phyloP scores from a whole-genome alignment of 2,113 vertebrate species.

The Martes martes region DNA sequence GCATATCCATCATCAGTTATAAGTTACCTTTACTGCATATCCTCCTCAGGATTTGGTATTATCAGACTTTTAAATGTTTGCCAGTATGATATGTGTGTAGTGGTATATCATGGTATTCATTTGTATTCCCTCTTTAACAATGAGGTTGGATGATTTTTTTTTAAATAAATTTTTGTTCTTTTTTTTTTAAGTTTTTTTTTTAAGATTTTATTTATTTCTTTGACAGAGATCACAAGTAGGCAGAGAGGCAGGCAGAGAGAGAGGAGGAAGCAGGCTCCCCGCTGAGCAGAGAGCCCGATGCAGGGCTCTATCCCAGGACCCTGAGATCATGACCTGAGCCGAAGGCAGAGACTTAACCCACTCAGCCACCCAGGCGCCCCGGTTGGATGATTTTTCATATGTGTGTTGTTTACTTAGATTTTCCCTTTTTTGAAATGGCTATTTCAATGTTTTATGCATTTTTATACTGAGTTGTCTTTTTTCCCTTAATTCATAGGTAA shows the following conservation, averaged over 20 bases:
- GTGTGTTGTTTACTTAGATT: not conserved
- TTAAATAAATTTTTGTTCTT: too few relatives aligned
- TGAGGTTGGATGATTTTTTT: not conserved
- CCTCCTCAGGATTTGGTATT: not conserved
- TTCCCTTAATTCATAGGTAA: not conserved
- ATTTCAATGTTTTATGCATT: not conserved
- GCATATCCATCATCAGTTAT: not conserved
- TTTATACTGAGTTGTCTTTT: not conserved
- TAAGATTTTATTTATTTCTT: too few relatives aligned
- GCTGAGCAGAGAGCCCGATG: too few relatives aligned
- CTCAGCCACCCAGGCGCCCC: too few relatives aligned
- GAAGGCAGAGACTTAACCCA: too few relatives aligned
- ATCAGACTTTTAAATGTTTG: conserved; percentile 28
- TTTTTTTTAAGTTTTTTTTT: too few relatives aligned
- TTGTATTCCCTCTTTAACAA: not conserved
- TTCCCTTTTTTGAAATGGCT: not conserved
- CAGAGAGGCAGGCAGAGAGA: too few relatives aligned
- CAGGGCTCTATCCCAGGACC: too few relatives aligned
- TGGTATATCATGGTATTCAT: not conserved
- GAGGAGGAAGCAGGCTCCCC: too few relatives aligned
- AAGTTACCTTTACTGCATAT: not conserved
- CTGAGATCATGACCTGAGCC: too few relatives aligned
- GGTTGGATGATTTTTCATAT: not conserved
- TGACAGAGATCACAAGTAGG: too few relatives aligned
- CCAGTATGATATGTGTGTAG: not conserved